Conservation (phyloP, 2,797 vertebrate species). For the Chaetodon trifasciatus region DNA sequence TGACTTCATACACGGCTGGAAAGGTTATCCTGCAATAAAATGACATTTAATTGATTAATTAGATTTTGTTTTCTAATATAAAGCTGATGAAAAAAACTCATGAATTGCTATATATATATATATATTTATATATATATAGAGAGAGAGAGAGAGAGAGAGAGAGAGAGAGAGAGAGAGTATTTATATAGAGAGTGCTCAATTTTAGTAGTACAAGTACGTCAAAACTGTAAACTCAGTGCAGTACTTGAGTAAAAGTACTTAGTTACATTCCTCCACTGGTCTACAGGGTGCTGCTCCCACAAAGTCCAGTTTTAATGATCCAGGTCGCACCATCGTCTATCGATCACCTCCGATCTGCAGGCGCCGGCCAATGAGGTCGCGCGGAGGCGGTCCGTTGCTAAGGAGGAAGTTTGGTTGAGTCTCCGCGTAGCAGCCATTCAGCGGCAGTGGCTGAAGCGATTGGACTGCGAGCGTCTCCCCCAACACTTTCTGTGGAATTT, state of each 20-base stretch:
- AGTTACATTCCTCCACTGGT: background rate
- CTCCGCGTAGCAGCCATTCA: constrained; percentile 78
- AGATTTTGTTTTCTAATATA: no score
- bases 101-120: no score
- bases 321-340: constrained; percentile 35
- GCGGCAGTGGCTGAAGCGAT: constrained; percentile 75
- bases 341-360: constrained; percentile 54
- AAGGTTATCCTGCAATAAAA: background rate
- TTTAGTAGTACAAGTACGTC: background rate
- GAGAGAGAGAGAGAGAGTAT: no score
- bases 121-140: no score
- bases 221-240: background rate
- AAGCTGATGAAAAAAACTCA: no score
- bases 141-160: no score
- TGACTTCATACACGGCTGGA: background rate
- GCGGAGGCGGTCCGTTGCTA: constrained; percentile 85
- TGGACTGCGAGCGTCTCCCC: constrained; percentile 65
- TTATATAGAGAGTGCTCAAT: no score
- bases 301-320: background rate
- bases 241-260: background rate
- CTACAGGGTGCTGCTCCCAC: background rate
- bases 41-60: background rate
- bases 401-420: constrained; percentile 84
- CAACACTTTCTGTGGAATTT: constrained; percentile 81
- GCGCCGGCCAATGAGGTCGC: constrained; percentile 63